Evolutionary conservation across 1,140 invertebrate species (phyloP).

Genomic region (Drosophila burlai): DNA sequence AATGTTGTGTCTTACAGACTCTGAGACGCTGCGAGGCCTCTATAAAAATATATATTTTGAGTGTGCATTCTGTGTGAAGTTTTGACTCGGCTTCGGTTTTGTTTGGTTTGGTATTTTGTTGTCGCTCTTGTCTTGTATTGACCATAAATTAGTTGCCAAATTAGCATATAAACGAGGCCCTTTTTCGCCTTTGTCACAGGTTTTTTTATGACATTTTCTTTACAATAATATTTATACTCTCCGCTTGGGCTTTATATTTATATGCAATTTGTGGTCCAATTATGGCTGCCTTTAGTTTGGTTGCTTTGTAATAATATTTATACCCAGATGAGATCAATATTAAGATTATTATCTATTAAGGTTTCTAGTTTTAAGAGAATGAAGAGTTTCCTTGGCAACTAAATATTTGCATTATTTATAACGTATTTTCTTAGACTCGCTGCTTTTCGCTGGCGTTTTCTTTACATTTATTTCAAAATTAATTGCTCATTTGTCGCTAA

Average conservation of each 20-base stretch:
- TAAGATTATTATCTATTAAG: slow-evolving; percentile 2
- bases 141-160: slow-evolving; percentile 74
- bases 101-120: slow-evolving; percentile 62
- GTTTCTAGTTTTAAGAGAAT: not conserved
- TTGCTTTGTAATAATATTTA: slow-evolving; percentile 1
- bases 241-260: slow-evolving; percentile 22
- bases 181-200: slow-evolving; percentile 50
- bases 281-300: not conserved
- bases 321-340: not conserved
- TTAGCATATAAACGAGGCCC: slow-evolving; percentile 78
- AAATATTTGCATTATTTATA: not conserved
- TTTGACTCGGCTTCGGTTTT: slow-evolving; percentile 35
- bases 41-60: slow-evolving; percentile 56
- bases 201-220: slow-evolving; percentile 35
- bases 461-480: slow-evolving; percentile 83
- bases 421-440: not conserved
- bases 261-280: slow-evolving; percentile 24
- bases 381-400: not conserved
- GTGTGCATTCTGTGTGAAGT: slow-evolving; percentile 36
- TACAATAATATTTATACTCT: slow-evolving; percentile 46
- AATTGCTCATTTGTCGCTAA: slow-evolving; percentile 83
- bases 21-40: slow-evolving; percentile 49
- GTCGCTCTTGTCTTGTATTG: slow-evolving; percentile 79
- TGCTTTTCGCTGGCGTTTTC: slow-evolving; percentile 29
- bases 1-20: slow-evolving; percentile 64